These are phyloP conservation scores for Cromileptes altivelis DNA, from an alignment of 2,113 vertebrate genomes.

Conservation along the genomic window DNA sequence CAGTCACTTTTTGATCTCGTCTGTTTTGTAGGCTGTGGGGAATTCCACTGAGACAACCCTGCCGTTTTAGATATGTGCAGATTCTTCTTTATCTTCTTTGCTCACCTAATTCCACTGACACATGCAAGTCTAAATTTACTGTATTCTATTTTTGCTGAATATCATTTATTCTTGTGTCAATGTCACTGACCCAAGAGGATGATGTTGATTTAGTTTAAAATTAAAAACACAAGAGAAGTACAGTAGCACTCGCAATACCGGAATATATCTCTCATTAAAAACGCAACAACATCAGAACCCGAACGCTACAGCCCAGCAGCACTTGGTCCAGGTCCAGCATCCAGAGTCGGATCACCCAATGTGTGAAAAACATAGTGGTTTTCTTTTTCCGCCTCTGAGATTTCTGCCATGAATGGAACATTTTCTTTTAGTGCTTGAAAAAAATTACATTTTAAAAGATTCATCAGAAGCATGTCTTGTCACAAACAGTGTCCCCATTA, in stretches of 20 bases:
- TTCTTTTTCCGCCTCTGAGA: background rate
- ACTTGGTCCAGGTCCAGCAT: background rate
- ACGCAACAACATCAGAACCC: background rate
- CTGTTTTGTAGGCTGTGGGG: conserved; percentile 47
- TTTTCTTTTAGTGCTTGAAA: too few relatives aligned
- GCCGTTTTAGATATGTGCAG: conserved; percentile 24
- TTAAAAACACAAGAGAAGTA: background rate
- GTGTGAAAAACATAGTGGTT: background rate
- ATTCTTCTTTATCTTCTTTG: conserved; percentile 14
- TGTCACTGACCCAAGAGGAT: background rate
- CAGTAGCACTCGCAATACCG: background rate
- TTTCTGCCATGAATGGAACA: too few relatives aligned
- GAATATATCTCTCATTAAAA: background rate
- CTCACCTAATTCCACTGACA: conserved; percentile 33
- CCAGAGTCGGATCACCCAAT: background rate
- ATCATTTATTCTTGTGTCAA: conserved; percentile 20
- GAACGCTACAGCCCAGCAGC: background rate
- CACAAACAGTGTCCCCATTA: too few relatives aligned
- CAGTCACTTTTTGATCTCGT: conserved; percentile 50
- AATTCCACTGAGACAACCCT: conserved; percentile 66
- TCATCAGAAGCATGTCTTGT: too few relatives aligned
- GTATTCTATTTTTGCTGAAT: conserved; percentile 1
- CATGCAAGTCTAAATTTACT: conserved; percentile 36
- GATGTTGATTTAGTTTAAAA: conserved; percentile 2
- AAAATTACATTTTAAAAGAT: too few relatives aligned